A percentile compares a stretch with the other conserved stretches of the same genome.
phyloP scores from a whole-genome alignment of 2,888 invertebrate species.

The Nebria salina region DNA sequence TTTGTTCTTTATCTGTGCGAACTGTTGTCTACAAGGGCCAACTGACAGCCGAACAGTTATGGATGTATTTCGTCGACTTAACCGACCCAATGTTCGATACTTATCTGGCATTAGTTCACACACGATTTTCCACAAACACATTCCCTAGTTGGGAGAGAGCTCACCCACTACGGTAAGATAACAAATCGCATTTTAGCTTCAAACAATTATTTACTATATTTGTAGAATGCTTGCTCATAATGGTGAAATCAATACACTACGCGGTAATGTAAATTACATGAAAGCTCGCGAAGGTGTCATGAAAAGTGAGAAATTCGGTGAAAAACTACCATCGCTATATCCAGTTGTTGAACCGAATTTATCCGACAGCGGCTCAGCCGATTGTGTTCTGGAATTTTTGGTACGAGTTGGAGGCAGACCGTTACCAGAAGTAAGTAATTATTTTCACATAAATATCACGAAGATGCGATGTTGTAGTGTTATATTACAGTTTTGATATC shows the following conservation, averaged over 20 bases:
- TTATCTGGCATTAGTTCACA: constrained; percentile 96
- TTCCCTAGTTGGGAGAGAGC: constrained; percentile 99
- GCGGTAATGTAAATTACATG: constrained; percentile 99
- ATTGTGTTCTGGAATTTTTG: constrained; percentile 97
- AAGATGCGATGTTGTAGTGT: constrained; percentile 3
- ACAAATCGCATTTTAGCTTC: neutral
- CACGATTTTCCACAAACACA: constrained; percentile 98
- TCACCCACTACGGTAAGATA: constrained; percentile 87
- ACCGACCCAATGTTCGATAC: constrained; percentile 85
- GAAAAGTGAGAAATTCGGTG: constrained; percentile 86
- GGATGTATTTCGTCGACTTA: constrained; percentile 80
- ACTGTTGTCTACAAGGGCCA: constrained; percentile 98
- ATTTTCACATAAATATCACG: constrained; percentile 55
- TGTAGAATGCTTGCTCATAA: constrained; percentile 91
- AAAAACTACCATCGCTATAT: constrained; percentile 86
- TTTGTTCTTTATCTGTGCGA: constrained; percentile 91
- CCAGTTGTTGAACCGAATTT: constrained; percentile 98
- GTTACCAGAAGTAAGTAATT: constrained; percentile 76
- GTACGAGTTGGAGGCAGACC: constrained; percentile 91
- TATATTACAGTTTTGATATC: neutral
- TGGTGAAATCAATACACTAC: constrained; percentile 98
- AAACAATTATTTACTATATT: neutral
- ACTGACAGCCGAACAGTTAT: constrained; percentile 92
- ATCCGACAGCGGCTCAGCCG: constrained; percentile 97
- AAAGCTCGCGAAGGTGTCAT: constrained; percentile 98